phyloP scores from a whole-genome alignment of 2,113 vertebrate species.

The Reinhardtius hippoglossoides region DNA sequence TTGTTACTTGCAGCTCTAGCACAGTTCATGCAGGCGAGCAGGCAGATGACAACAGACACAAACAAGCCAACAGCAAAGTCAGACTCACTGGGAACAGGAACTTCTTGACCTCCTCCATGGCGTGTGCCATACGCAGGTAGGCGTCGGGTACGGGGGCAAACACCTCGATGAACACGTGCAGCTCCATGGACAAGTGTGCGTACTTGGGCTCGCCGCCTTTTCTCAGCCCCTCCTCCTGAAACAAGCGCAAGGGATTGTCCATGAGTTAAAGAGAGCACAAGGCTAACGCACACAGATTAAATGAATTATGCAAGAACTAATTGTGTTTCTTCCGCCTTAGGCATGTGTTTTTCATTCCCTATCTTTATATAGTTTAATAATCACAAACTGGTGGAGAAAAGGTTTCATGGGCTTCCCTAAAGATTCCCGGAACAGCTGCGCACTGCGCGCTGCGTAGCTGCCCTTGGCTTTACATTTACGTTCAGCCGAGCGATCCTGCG shows the following conservation, averaged over 20 bases:
- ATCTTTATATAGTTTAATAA: constrained; percentile 22
- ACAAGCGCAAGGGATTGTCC: neutral
- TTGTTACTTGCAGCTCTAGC: neutral
- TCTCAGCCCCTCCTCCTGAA: constrained; percentile 93
- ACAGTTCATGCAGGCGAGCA: neutral
- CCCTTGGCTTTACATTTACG: constrained; percentile 47
- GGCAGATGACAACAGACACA: neutral
- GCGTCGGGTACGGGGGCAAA: constrained; percentile 96
- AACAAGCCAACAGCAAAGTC: neutral
- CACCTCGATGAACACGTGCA: constrained; percentile 98
- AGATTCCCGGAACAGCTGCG: constrained; percentile 46
- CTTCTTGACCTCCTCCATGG: constrained; percentile 99
- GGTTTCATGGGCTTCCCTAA: constrained; percentile 18
- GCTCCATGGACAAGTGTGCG: constrained; percentile 94
- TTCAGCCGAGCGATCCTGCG: constrained; percentile 14
- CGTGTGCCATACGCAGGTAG: constrained; percentile 96
- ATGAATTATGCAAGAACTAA: constrained; percentile 25
- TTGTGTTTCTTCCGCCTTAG: neutral
- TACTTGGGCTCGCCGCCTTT: constrained; percentile 97
- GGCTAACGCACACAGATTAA: neutral
- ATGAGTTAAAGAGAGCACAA: neutral
- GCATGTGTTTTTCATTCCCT: neutral
- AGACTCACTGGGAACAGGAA: constrained; percentile 93
- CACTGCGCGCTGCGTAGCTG: neutral
- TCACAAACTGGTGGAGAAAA: constrained; percentile 12